Evolutionary conservation across 1,140 invertebrate genomes (phyloP).

Genomic region (Coenobita brevimanus): DNA sequence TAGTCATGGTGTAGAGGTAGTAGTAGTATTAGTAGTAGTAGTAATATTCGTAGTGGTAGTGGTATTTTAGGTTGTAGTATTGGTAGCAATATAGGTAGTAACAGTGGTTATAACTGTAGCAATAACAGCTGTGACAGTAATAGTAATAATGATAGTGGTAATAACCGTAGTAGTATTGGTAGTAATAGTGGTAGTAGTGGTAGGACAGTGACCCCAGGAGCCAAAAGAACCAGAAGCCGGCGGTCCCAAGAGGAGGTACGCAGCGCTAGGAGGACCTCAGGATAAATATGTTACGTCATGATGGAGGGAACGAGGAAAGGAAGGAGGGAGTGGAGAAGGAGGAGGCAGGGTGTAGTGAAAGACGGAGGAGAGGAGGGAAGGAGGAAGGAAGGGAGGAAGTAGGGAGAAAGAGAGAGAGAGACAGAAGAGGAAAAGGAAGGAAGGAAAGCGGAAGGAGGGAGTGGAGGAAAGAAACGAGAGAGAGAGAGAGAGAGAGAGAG

Average conservation of each 20-base stretch:
- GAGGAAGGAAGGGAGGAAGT: not conserved
- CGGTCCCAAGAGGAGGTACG: too few species aligned
- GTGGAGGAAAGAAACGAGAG: not conserved
- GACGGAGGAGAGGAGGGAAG: not conserved
- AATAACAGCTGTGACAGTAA: not conserved
- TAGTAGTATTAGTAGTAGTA: slow-evolving; percentile 10
- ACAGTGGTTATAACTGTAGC: not conserved
- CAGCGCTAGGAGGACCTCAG: too few species aligned
- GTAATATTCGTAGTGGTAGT: not conserved
- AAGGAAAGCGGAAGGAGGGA: too few species aligned
- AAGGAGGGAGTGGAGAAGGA: not conserved
- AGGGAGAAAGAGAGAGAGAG: not conserved
- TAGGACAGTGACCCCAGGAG: not conserved
- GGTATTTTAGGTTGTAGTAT: not conserved
- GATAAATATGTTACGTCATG: too few species aligned
- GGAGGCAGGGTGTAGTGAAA: not conserved
- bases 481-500: not conserved
- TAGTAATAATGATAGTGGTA: too few species aligned
- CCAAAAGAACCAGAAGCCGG: too few species aligned
- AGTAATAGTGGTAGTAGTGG: not conserved
- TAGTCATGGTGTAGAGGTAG: not conserved
- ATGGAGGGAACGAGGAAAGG: not conserved
- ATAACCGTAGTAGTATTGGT: not conserved
- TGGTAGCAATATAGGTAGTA: not conserved
- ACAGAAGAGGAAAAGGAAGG: not conserved